Percentiles rank a stretch among this genome's conserved stretches.
Conservation (phyloP, 2,888 invertebrate genomes). For the Thereva unica region DNA sequence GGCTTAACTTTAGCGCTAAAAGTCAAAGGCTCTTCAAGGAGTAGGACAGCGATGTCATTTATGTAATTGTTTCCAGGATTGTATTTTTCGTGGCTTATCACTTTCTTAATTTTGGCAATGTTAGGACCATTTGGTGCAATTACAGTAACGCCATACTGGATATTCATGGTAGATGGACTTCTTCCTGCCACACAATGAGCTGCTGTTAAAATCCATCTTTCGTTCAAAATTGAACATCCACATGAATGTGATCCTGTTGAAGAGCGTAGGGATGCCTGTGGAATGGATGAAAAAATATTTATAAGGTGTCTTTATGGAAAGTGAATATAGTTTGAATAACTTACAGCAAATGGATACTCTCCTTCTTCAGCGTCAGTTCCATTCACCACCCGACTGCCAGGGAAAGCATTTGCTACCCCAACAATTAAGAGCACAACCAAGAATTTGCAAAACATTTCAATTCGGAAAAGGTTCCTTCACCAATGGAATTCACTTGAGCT, state of each 20-base stretch:
- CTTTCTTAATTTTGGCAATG: slow-evolving; percentile 46
- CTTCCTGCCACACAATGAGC: slow-evolving; percentile 49
- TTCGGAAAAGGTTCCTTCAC: too few species aligned
- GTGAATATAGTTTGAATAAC: slow-evolving; percentile 9
- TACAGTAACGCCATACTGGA: slow-evolving; percentile 49
- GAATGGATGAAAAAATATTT: background rate
- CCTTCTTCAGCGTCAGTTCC: slow-evolving; percentile 49
- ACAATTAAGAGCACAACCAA: too few species aligned
- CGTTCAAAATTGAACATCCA: slow-evolving; percentile 49
- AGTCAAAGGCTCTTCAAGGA: slow-evolving; percentile 48
- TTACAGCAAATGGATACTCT: slow-evolving; percentile 51
- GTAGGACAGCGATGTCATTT: slow-evolving; percentile 58
- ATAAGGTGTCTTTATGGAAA: background rate
- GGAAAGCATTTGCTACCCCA: background rate
- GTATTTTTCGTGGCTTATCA: slow-evolving; percentile 55
- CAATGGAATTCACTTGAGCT: too few species aligned
- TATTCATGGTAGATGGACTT: slow-evolving; percentile 37
- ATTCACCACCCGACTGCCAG: slow-evolving; percentile 50
- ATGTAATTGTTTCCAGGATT: slow-evolving; percentile 46
- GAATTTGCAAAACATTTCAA: too few species aligned
- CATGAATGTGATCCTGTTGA: slow-evolving; percentile 49
- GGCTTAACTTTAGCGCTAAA: slow-evolving; percentile 47
- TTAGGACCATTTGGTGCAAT: slow-evolving; percentile 46
- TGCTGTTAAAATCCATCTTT: slow-evolving; percentile 49
- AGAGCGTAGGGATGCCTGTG: slow-evolving; percentile 42